Conservation (phyloP, 2,888 invertebrate genomes). For the Nyleta sp. region DNA sequence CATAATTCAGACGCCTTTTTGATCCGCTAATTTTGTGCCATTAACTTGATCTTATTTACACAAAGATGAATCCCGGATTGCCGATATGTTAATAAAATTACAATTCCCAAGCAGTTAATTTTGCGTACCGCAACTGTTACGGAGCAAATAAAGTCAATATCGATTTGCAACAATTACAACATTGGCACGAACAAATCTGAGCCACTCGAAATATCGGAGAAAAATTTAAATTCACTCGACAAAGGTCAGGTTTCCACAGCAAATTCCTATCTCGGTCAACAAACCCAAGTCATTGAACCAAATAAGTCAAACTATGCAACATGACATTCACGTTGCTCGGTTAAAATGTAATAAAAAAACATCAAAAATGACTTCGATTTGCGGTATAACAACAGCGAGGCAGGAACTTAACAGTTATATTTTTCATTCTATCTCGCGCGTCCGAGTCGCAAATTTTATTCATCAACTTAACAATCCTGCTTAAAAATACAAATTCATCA, state of each 20-base stretch:
- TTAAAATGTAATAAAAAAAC: too few relatives aligned
- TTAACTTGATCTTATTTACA: constrained; percentile 24
- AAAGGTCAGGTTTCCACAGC: constrained; percentile 16
- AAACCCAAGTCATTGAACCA: constrained; percentile 8
- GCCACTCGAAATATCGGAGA: constrained; percentile 6
- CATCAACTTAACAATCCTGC: too few relatives aligned
- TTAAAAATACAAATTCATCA: too few relatives aligned
- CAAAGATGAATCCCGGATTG: constrained; percentile 1
- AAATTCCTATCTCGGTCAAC: constrained; percentile 1
- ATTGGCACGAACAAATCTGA: constrained; percentile 24
- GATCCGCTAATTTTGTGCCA: constrained; percentile 15
- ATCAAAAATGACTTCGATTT: too few relatives aligned
- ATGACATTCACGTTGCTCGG: neutral
- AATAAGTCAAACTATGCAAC: constrained; percentile 19
- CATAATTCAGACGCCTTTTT: constrained; percentile 30
- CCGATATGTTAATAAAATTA: neutral
- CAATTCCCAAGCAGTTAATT: constrained; percentile 18
- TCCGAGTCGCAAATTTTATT: too few relatives aligned
- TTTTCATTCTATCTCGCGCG: too few relatives aligned
- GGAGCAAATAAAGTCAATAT: constrained; percentile 32
- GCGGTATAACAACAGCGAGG: too few relatives aligned
- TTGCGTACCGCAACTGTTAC: constrained; percentile 11
- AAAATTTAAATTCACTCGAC: constrained; percentile 27
- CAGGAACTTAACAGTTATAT: too few relatives aligned
- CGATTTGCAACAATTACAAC: constrained; percentile 14